Evolutionary conservation across 1,140 invertebrate genomes (phyloP).

Genomic region (Acromyrmex heyeri): DNA sequence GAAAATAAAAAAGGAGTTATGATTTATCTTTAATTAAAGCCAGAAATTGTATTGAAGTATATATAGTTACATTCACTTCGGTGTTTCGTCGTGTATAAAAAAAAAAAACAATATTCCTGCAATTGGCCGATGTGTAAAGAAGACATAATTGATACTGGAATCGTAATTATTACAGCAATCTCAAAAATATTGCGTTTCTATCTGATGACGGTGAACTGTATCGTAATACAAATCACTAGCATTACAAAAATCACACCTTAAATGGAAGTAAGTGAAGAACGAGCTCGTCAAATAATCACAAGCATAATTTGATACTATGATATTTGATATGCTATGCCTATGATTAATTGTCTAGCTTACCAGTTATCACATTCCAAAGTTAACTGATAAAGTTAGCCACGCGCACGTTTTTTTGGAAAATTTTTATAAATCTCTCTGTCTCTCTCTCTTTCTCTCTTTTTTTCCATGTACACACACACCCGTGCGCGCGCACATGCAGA

Average conservation of each 20-base stretch:
- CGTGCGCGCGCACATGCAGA: too few species aligned
- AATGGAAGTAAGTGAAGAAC: constrained; percentile 66
- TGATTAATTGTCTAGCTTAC: constrained; percentile 62
- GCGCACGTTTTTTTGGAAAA: constrained; percentile 60
- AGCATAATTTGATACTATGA: constrained; percentile 61
- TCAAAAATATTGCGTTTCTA: constrained; percentile 50
- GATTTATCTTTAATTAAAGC: constrained; percentile 75
- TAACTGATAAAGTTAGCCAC: constrained; percentile 55
- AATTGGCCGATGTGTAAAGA: constrained; percentile 34
- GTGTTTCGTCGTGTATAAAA: constrained; percentile 38
- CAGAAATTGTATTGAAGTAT: constrained; percentile 69
- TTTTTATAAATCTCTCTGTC: constrained; percentile 58
- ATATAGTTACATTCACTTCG: constrained; percentile 67
- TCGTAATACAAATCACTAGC: constrained; percentile 32
- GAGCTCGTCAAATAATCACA: constrained; percentile 59
- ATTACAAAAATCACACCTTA: constrained; percentile 60
- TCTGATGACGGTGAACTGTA: constrained; percentile 36
- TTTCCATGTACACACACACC: constrained; percentile 12
- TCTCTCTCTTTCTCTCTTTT: background rate
- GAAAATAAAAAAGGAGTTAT: constrained; percentile 66
- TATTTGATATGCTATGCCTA: constrained; percentile 67
- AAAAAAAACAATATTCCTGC: constrained; percentile 32
- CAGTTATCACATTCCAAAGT: constrained; percentile 67
- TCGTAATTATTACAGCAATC: constrained; percentile 35
- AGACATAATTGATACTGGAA: constrained; percentile 48